Conservation (phyloP, 2,113 vertebrate species). For the Pedetes capensis region DNA sequence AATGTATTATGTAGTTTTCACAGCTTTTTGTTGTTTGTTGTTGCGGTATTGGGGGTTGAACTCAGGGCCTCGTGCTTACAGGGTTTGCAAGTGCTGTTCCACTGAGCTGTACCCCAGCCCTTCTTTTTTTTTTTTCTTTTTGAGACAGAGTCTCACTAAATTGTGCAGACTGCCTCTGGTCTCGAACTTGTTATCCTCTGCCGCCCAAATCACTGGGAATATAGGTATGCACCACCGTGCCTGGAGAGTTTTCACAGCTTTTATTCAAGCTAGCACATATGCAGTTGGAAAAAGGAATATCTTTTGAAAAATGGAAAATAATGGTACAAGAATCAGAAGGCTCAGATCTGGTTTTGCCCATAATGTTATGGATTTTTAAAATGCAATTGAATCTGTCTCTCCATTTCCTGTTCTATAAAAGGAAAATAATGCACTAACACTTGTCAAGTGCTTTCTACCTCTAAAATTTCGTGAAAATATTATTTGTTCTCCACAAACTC, state of each 20-base stretch:
- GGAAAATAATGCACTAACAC: neutral
- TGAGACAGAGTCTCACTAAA: too few relatives aligned
- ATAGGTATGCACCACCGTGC: too few relatives aligned
- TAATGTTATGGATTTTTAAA: neutral
- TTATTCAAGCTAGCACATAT: slow-evolving; percentile 5
- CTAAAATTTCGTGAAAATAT: slow-evolving; percentile 51
- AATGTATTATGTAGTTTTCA: neutral
- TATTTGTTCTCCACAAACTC: neutral
- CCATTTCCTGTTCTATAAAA: neutral
- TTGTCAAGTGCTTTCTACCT: neutral
- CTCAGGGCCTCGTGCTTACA: too few relatives aligned
- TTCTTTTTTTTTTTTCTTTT: too few relatives aligned
- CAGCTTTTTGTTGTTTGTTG: too few relatives aligned
- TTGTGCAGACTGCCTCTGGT: too few relatives aligned
- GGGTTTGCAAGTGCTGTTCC: too few relatives aligned
- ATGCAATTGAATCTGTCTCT: neutral
- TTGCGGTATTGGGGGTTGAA: too few relatives aligned
- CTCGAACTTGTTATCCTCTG: too few relatives aligned
- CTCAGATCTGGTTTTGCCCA: neutral
- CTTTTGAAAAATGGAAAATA: slow-evolving; percentile 37
- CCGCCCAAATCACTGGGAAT: too few relatives aligned
- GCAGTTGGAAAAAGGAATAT: neutral
- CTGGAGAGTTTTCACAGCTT: neutral
- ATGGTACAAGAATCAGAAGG: neutral
- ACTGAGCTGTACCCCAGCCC: too few relatives aligned